Evolutionary conservation across 2,797 vertebrate species (phyloP), one percentile per base, ranked within the genome.

Genomic region (Poliocrania exsul): DNA sequence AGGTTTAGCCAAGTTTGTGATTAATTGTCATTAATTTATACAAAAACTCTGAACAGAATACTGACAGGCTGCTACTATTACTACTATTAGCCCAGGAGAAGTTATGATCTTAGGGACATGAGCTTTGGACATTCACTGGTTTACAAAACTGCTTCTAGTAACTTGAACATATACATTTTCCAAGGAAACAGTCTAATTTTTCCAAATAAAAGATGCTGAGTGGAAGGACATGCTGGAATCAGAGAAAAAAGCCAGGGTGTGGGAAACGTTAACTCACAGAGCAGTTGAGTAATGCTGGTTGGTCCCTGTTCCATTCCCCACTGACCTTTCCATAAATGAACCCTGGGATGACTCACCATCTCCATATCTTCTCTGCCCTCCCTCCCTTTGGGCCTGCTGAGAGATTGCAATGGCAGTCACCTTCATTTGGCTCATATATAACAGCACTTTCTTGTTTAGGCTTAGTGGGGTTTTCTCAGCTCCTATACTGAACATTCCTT

Each of bases 201-300:
- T 91, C 96, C 96, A 54, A 91, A 91, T 96, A 82, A 95, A 92
- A 87, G 56, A 53, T 53, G 56, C n/a, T 50, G 53, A 85, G 69
- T 93, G 75, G 79, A 96, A 95, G 84, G 79, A 89, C 29, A 7
- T 64, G 67, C 47, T 85, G 53, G 71, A 93, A 91, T 37, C 1
- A 0, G 51, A 94, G 81, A 46, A 93, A 70, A 70, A 91, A 57
- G 23, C 13, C 5, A n/a, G 60, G 31, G 56, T 91, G 91, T 94
- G 92, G 95, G 91, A 95, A 96, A 96, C 61, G 65, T 94, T 89
- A 95, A 91, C 71, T 94, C 90, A 94, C 81, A 89, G 91, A 96
- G 87, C 65, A 88, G 25, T 40, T 96, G 96, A 95, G 91, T 96
- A 94, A 96, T 95, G 81, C 38, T 84, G 65, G 84, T 74, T 95